Conservation (phyloP, 1,140 invertebrate genomes). For the Brachionus plicatilis region DNA sequence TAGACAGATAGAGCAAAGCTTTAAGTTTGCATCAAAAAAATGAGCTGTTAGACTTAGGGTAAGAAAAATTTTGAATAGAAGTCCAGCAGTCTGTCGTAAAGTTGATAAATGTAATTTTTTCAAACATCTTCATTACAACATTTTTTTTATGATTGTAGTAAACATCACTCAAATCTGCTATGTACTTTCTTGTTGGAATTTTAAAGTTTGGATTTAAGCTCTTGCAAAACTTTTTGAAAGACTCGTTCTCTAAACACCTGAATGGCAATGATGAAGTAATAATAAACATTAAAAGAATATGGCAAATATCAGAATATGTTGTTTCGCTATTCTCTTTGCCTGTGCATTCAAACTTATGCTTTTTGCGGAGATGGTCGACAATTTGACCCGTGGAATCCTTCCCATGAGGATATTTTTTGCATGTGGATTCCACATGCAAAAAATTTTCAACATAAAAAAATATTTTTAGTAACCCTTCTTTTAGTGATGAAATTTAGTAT, state of each 20-base stretch:
- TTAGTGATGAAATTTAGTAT: no score
- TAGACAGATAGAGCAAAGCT: neutral
- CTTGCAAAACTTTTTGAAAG: neutral
- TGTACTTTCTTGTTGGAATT: neutral
- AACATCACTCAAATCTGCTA: neutral
- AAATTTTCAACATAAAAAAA: no score
- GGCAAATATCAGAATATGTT: no score
- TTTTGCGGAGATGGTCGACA: no score
- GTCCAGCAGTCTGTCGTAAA: neutral
- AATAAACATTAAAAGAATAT: neutral
- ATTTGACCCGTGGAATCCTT: no score
- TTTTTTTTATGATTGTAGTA: no score
- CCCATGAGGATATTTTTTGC: no score
- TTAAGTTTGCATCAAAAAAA: neutral
- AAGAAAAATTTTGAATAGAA: neutral
- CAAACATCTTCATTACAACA: neutral
- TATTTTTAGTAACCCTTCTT: no score
- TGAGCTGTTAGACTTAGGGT: neutral
- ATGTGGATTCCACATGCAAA: no score
- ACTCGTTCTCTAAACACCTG: neutral
- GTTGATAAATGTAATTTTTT: neutral
- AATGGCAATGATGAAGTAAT: neutral
- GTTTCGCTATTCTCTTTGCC: no score
- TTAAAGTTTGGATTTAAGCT: neutral
- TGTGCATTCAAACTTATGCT: no score